A percentile compares a stretch with the other conserved stretches of the same genome.
phyloP scores from a whole-genome alignment of 2,888 invertebrate genomes.

The Dendrolimus pini region DNA sequence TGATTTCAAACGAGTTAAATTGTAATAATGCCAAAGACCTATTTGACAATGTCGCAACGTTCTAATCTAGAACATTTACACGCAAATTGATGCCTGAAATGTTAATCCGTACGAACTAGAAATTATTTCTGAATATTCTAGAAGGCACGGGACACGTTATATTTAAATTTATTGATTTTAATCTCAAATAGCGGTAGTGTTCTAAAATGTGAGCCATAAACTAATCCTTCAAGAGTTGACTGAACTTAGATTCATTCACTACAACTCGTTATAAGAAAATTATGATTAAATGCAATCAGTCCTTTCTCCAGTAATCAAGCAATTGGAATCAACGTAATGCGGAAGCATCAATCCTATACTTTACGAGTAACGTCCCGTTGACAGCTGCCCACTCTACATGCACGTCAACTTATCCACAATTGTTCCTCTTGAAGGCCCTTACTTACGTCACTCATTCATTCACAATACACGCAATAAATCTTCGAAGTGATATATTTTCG shows the following conservation, averaged over 20 bases:
- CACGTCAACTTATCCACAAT: background rate
- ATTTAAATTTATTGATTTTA: too few relatives aligned
- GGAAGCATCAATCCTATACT: background rate
- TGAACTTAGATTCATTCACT: background rate
- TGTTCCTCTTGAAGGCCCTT: slow-evolving; percentile 21
- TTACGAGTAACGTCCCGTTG: background rate
- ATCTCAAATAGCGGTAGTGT: too few relatives aligned
- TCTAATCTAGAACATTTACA: too few relatives aligned
- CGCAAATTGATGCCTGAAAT: too few relatives aligned
- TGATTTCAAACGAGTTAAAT: too few relatives aligned
- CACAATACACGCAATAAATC: slow-evolving; percentile 27
- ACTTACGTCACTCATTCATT: slow-evolving; percentile 30
- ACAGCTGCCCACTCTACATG: background rate
- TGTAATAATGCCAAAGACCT: too few relatives aligned
- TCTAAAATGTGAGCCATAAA: background rate
- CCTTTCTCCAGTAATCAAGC: background rate
- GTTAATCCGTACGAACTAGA: too few relatives aligned
- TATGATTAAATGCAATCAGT: background rate
- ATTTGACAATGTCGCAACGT: too few relatives aligned
- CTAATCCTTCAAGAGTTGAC: background rate
- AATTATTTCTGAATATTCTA: too few relatives aligned
- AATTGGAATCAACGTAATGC: background rate
- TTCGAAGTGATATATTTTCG: background rate
- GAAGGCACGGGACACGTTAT: too few relatives aligned
- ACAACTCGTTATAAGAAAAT: background rate